Evolutionary conservation across 2,888 invertebrate genomes (phyloP).

Genomic region (Ennomos fuscantarius): DNA sequence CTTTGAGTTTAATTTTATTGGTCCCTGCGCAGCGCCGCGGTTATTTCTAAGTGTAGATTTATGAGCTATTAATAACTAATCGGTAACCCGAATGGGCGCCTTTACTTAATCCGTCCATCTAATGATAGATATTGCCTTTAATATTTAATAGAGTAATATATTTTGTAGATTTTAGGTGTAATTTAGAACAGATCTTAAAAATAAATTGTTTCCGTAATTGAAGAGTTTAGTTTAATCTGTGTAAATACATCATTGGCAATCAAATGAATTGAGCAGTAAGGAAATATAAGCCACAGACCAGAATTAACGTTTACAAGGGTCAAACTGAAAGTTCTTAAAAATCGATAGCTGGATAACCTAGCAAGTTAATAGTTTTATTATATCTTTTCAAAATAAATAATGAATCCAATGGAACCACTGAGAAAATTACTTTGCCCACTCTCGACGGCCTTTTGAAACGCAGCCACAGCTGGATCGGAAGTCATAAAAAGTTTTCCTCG

Average conservation of each 20-base stretch:
- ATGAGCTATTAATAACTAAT: conserved; percentile 81
- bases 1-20: conserved; percentile 64
- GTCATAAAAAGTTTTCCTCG: no score
- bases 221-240: conserved; percentile 66
- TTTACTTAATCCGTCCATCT: conserved; percentile 85
- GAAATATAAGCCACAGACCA: background rate
- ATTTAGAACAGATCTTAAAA: conserved; percentile 74
- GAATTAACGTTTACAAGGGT: no score
- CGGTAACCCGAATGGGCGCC: conserved; percentile 83
- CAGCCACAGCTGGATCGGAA: no score
- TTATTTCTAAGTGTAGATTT: conserved; percentile 64
- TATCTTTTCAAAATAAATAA: no score
- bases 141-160: conserved; percentile 85
- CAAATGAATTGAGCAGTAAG: conserved; percentile 12
- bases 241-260: conserved; percentile 5
- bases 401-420: no score
- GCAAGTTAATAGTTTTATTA: no score
- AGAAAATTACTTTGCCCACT: no score
- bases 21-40: conserved; percentile 70
- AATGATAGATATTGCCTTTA: conserved; percentile 85
- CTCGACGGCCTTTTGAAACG: no score
- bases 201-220: conserved; percentile 73
- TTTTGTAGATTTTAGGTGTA: conserved; percentile 81
- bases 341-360: no score
- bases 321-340: no score